These are phyloP conservation scores for Chromoteleia sp. DNA, from an alignment of 2,888 invertebrate genomes.

Conservation along the genomic window DNA sequence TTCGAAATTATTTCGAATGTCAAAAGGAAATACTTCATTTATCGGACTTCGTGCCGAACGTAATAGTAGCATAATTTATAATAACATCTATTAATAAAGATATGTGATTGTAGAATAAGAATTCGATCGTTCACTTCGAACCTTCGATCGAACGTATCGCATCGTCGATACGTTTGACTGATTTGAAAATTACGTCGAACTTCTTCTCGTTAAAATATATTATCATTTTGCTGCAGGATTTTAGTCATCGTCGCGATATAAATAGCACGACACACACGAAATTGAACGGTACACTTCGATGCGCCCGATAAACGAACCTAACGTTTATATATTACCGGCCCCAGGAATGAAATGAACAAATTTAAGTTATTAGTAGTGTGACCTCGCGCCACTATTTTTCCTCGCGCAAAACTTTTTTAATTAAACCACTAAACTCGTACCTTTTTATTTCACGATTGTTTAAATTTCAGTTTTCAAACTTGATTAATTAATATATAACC, in stretches of 20 bases:
- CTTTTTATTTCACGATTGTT: constrained; percentile 17
- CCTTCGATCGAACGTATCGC: too few species aligned
- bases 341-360: constrained; percentile 46
- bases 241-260: constrained; percentile 18
- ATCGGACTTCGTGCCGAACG: too few species aligned
- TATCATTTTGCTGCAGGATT: constrained; percentile 9
- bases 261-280: constrained; percentile 25
- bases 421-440: constrained; percentile 25
- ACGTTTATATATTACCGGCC: constrained; percentile 45
- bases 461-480: constrained; percentile 13
- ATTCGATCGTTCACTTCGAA: too few species aligned
- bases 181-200: not conserved
- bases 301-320: constrained; percentile 47
- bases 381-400: constrained; percentile 33
- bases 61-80: too few species aligned
- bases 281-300: constrained; percentile 48
- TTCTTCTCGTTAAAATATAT: not conserved
- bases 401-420: constrained; percentile 31
- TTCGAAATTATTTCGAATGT: too few species aligned
- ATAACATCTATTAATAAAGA: too few species aligned
- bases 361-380: constrained; percentile 53
- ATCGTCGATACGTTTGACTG: not conserved
- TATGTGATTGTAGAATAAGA: too few species aligned
- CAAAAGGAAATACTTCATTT: too few species aligned
- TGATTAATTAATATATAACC: constrained; percentile 16